Conservation (phyloP, 2,113 vertebrate genomes). For the Rhinoderma darwinii region DNA sequence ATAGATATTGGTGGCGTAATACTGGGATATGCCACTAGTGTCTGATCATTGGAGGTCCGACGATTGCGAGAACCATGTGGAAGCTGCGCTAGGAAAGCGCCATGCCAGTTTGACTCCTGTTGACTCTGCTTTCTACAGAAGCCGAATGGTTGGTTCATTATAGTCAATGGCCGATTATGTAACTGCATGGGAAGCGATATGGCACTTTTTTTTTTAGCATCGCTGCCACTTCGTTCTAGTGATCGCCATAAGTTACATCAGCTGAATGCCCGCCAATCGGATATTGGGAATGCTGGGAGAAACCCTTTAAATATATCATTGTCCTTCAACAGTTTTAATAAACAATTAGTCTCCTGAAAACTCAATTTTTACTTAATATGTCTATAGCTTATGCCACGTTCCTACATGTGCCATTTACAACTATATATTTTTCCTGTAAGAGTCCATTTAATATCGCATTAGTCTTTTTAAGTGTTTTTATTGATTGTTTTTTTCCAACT, state of each 20-base stretch:
- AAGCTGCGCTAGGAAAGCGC: too few relatives aligned
- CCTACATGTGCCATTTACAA: slow-evolving; percentile 1
- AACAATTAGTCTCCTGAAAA: neutral
- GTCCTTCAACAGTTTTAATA: too few relatives aligned
- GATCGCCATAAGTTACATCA: too few relatives aligned
- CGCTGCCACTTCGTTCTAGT: neutral
- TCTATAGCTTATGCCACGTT: neutral
- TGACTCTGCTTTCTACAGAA: too few relatives aligned
- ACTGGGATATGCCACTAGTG: too few relatives aligned
- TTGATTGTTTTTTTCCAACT: neutral
- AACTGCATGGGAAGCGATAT: neutral
- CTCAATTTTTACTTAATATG: neutral
- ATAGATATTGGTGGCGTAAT: too few relatives aligned
- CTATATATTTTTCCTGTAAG: neutral
- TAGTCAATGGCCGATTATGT: neutral
- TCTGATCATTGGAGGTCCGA: too few relatives aligned
- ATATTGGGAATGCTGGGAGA: neutral
- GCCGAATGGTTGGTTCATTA: neutral
- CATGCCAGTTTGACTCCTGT: too few relatives aligned
- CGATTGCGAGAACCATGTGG: too few relatives aligned
- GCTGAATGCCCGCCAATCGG: neutral
- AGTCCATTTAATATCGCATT: slow-evolving; percentile 10
- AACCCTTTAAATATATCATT: neutral
- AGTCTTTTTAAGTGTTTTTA: neutral
- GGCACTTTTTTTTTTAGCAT: neutral